Evolutionary conservation across 2,888 invertebrate species (phyloP), one percentile per base, ranked within the genome.

Genomic region (Parnassius smintheus): DNA sequence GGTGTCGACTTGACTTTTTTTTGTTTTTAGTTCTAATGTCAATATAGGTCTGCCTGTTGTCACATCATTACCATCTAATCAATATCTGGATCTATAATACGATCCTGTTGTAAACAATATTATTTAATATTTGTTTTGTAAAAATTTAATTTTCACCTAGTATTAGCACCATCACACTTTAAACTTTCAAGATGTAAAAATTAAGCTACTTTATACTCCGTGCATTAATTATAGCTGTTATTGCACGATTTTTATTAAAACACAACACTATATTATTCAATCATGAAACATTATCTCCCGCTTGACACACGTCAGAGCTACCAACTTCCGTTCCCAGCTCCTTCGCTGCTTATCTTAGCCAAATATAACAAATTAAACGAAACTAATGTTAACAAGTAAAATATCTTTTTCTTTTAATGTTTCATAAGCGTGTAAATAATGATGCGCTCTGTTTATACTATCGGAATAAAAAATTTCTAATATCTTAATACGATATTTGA

Each of bases 351-450:
- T 89, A 89, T 89, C 89, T 88, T 70, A 72, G 66, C 71, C 83
- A 89, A 89, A 89, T 88, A 86, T 86, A 82, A 87, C 85, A 83
- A 84, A 84, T 85, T 82, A 81, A 81, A 83, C 80, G 75, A 74
- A 75, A 75, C 74, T 72, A 71, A 70, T 74, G 69, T 72, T 72
- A 68, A 72, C 77, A 73, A 68, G 65, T 71, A 74, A 75, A 74
- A 74, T 64, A 73, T 72, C 70, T 72, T 71, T 77, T 70, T 75
- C 72, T 76, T 72, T 74, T 71, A 65, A 65, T 65, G 64, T 67
- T 63, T 66, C 56, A 59, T 56, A 55, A 52, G 52, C 18, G n/a
- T 59, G 57, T 56, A 63, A 62, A 59, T 54, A 59, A 46, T 50
- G 46, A 2, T 44, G 9, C 11, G 50, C 12, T 50, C 35, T 44